phyloP scores from a whole-genome alignment of 2,113 vertebrate species.

The Sinocyclocheilus anophthalmus region DNA sequence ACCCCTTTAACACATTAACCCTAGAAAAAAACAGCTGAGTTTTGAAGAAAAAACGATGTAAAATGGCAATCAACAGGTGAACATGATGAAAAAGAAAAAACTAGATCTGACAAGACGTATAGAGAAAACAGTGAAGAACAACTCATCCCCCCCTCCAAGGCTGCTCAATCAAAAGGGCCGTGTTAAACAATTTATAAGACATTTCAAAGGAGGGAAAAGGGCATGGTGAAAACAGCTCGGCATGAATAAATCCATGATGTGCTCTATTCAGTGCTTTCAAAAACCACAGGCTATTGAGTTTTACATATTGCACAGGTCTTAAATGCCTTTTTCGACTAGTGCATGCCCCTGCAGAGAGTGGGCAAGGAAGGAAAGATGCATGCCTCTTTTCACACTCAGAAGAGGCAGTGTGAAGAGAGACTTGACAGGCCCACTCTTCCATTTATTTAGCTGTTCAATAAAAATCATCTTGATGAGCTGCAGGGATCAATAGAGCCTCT shows the following conservation, averaged over 20 bases:
- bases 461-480: conserved; percentile 36
- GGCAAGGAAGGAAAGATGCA: not conserved
- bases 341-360: not conserved
- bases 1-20: not conserved
- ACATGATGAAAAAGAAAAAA: not conserved
- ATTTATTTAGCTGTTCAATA: conserved; percentile 11
- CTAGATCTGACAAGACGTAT: not conserved
- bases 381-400: not conserved
- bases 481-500: conserved; percentile 24
- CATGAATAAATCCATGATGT: conserved; percentile 34
- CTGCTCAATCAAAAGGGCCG: conserved; percentile 40
- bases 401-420: not conserved
- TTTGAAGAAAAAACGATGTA: not conserved
- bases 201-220: conserved; percentile 37
- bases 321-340: conserved; percentile 20
- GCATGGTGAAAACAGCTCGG: conserved; percentile 4
- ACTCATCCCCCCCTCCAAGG: conserved; percentile 29
- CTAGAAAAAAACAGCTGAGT: not conserved
- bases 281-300: conserved; percentile 31
- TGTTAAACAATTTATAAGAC: conserved; percentile 35
- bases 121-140: not conserved
- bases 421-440: conserved; percentile 8
- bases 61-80: not conserved
- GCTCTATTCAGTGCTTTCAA: conserved; percentile 40
- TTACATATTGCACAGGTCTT: conserved; percentile 29